Evolutionary conservation across 2,797 vertebrate species (phyloP).

Genomic region (Rhinatrema bivittatum): DNA sequence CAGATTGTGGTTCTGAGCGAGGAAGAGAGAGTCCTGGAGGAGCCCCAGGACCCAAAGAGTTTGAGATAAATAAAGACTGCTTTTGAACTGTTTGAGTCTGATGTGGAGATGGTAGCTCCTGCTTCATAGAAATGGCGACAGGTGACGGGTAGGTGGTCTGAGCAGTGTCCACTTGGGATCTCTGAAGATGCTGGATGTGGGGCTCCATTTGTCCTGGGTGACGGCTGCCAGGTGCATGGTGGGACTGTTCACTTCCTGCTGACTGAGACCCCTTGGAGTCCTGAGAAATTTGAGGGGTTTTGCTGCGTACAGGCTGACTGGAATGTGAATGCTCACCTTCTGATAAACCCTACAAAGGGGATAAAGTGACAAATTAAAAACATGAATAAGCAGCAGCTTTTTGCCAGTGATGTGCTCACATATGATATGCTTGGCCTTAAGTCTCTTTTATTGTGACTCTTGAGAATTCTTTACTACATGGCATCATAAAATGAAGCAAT

Average conservation of each 20-base stretch:
- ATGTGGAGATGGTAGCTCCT: conserved; percentile 62
- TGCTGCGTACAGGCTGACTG: conserved; percentile 57
- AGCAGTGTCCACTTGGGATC: conserved; percentile 64
- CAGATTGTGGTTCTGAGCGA: conserved; percentile 56
- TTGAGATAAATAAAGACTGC: conserved; percentile 52
- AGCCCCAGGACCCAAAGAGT: conserved; percentile 47
- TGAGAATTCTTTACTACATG: too few relatives aligned
- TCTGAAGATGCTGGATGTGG: conserved; percentile 62
- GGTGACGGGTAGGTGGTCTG: conserved; percentile 85
- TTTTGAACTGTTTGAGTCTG: conserved; percentile 55
- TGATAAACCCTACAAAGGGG: conserved; percentile 51
- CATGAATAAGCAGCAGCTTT: too few relatives aligned
- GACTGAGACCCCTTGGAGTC: conserved; percentile 67
- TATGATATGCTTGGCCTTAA: too few relatives aligned
- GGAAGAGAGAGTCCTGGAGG: conserved; percentile 58
- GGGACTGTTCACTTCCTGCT: conserved; percentile 57
- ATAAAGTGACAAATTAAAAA: not conserved
- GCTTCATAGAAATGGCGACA: conserved; percentile 70
- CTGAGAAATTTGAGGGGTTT: conserved; percentile 72
- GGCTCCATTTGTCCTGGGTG: conserved; percentile 72
- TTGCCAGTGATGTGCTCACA: too few relatives aligned
- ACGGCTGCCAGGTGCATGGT: conserved; percentile 52
- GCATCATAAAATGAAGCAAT: too few relatives aligned
- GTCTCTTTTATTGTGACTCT: too few relatives aligned
- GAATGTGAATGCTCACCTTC: conserved; percentile 73